These are phyloP conservation scores for Sebastiscus tertius DNA, from an alignment of 2,797 vertebrate species.

Conservation along the genomic window DNA sequence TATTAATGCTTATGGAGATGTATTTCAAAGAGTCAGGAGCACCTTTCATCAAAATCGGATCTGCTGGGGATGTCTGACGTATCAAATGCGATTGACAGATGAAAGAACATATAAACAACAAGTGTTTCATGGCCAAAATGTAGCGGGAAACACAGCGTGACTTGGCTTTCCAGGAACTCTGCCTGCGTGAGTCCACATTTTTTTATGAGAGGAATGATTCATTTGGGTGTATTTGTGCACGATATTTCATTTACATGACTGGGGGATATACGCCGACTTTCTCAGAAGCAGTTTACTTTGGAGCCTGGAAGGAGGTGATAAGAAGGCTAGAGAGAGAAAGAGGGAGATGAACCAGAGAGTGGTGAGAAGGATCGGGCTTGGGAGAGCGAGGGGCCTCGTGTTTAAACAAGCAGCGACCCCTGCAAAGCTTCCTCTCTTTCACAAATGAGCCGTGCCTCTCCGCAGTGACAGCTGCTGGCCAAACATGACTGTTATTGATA, in stretches of 20 bases:
- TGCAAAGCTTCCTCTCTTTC: constrained; percentile 50
- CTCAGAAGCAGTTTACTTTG: neutral
- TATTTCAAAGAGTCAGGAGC: neutral
- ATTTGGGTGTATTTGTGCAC: neutral
- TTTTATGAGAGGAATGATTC: neutral
- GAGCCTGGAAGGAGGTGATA: constrained; percentile 39
- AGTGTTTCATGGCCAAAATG: neutral
- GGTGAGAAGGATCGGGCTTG: constrained; percentile 12
- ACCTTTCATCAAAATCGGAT: neutral
- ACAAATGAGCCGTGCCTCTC: constrained; percentile 46
- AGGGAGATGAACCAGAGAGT: constrained; percentile 1
- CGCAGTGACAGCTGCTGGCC: constrained; percentile 31
- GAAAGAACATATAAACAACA: neutral
- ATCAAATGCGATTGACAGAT: neutral
- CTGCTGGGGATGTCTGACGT: neutral
- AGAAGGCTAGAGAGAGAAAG: constrained; percentile 1
- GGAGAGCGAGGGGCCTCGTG: constrained; percentile 18
- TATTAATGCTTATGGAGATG: neutral
- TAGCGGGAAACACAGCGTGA: neutral
- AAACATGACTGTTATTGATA: constrained; percentile 37
- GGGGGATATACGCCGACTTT: neutral
- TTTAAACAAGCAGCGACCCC: constrained; percentile 57
- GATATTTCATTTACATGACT: neutral
- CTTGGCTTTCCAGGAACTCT: neutral
- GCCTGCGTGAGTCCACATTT: constrained; percentile 1